Percentiles rank a stretch among this genome's conserved stretches.
phyloP scores from a whole-genome alignment of 1,140 invertebrate species.

The Drosophila punjabiensis region DNA sequence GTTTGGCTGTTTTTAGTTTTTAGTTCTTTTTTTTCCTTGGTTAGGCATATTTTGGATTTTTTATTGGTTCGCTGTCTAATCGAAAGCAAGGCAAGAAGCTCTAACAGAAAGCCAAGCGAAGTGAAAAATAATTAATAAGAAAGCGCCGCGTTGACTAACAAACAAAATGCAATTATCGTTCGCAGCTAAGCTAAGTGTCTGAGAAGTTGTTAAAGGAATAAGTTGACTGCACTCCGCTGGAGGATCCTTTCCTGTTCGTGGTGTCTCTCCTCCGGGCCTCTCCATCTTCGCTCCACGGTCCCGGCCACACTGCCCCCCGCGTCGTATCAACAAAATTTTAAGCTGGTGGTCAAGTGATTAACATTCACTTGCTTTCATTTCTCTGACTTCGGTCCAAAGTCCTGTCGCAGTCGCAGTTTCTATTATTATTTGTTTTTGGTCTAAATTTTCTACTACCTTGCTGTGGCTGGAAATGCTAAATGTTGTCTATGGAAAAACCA shows the following conservation, averaged over 20 bases:
- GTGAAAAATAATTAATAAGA: constrained; percentile 17
- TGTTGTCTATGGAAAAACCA: background rate
- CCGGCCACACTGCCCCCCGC: constrained; percentile 72
- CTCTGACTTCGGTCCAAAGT: constrained; percentile 14
- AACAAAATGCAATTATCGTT: constrained; percentile 14
- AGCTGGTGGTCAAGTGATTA: constrained; percentile 85
- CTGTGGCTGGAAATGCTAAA: constrained; percentile 16
- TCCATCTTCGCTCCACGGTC: constrained; percentile 33
- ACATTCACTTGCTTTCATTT: constrained; percentile 36
- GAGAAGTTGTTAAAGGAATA: constrained; percentile 7
- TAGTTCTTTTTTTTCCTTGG: background rate
- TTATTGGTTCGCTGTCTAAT: constrained; percentile 31
- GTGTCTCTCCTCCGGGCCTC: background rate
- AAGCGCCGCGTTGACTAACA: constrained; percentile 22
- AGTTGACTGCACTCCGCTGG: constrained; percentile 6
- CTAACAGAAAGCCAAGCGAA: constrained; percentile 30
- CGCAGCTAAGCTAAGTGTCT: constrained; percentile 21
- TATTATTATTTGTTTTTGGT: background rate
- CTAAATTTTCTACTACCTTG: constrained; percentile 6
- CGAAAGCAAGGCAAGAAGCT: constrained; percentile 32
- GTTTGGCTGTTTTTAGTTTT: constrained; percentile 1
- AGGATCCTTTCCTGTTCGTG: constrained; percentile 6
- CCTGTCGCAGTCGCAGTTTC: background rate
- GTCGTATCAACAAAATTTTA: constrained; percentile 85
- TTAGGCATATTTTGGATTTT: constrained; percentile 15